These are phyloP conservation scores for Oryzaephilus surinamensis DNA, from an alignment of 1,140 invertebrate genomes.

Conservation along the genomic window DNA sequence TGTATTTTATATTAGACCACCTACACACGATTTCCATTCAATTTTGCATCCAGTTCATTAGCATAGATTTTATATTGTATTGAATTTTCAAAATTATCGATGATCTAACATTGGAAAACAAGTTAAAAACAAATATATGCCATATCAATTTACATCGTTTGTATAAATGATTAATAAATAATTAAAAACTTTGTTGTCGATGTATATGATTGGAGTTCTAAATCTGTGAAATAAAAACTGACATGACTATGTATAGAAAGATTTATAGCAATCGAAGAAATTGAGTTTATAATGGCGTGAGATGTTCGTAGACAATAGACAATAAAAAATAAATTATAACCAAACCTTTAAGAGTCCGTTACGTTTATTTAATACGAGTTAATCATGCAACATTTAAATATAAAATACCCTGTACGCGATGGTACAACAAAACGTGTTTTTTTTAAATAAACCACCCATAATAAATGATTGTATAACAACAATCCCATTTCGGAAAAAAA, in stretches of 20 bases:
- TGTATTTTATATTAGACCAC: too few relatives aligned
- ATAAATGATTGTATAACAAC: conserved; percentile 8
- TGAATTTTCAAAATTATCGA: too few relatives aligned
- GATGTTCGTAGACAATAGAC: conserved; percentile 31
- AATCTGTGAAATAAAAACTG: too few relatives aligned
- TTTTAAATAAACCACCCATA: conserved; percentile 10
- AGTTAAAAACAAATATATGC: too few relatives aligned
- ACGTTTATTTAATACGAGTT: conserved; percentile 37
- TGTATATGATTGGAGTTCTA: too few relatives aligned
- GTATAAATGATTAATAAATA: too few relatives aligned
- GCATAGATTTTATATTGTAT: too few relatives aligned
- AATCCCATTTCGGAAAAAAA: conserved; percentile 6
- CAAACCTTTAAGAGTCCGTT: conserved; percentile 33
- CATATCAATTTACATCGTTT: too few relatives aligned
- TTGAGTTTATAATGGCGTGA: conserved; percentile 32
- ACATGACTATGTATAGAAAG: too few relatives aligned
- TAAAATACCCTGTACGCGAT: conserved; percentile 34
- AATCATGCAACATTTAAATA: conserved; percentile 38
- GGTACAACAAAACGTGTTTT: conserved; percentile 24
- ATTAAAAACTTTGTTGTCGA: too few relatives aligned
- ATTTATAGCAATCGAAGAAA: conserved; percentile 30
- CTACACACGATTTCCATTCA: too few relatives aligned
- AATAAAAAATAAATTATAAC: conserved; percentile 37
- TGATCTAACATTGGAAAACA: neutral
- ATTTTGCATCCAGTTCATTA: too few relatives aligned